Percentiles rank a stretch among this genome's conserved stretches.
Evolutionary conservation across 2,797 vertebrate genomes (phyloP).

Genomic region (Xerus rutilus): DNA sequence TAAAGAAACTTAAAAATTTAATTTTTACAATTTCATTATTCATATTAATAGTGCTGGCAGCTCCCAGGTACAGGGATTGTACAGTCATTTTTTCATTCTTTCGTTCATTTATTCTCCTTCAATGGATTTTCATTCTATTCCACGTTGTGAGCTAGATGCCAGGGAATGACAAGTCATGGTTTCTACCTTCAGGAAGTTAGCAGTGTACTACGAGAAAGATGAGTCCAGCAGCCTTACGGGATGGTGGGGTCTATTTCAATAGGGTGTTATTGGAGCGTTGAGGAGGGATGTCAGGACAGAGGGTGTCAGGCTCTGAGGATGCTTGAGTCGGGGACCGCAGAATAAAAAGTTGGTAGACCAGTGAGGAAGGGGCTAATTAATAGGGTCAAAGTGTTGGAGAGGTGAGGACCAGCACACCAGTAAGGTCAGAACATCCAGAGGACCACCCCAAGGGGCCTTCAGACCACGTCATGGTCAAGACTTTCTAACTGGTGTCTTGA

Average conservation of each 20-base stretch:
- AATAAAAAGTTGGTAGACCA: not conserved
- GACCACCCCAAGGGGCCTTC: accelerated
- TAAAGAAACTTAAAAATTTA: not conserved
- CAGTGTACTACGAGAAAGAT: not conserved
- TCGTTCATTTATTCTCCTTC: not conserved
- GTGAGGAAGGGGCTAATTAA: not conserved
- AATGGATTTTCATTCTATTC: not conserved
- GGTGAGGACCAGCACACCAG: not conserved
- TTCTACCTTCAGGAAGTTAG: not conserved
- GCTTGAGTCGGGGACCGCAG: not conserved
- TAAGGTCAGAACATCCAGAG: not conserved
- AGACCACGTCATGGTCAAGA: accelerated
- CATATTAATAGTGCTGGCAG: not conserved
- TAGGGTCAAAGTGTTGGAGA: not conserved
- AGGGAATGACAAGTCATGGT: not conserved
- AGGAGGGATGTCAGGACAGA: not conserved
- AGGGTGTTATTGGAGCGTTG: not conserved
- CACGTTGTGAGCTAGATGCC: not conserved
- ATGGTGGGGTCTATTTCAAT: not conserved
- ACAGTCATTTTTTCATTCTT: not conserved
- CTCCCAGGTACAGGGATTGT: not conserved
- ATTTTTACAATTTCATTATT: slow-evolving; percentile 5
- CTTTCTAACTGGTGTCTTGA: too few relatives aligned
- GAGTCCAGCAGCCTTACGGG: too few relatives aligned
- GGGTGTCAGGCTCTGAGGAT: not conserved